Percentiles rank a stretch among this genome's conserved stretches.
Evolutionary conservation across 30 jellyfish, hydroid and myxozoan genomes (phyloP).

Genomic region (Aurelia aurita): DNA sequence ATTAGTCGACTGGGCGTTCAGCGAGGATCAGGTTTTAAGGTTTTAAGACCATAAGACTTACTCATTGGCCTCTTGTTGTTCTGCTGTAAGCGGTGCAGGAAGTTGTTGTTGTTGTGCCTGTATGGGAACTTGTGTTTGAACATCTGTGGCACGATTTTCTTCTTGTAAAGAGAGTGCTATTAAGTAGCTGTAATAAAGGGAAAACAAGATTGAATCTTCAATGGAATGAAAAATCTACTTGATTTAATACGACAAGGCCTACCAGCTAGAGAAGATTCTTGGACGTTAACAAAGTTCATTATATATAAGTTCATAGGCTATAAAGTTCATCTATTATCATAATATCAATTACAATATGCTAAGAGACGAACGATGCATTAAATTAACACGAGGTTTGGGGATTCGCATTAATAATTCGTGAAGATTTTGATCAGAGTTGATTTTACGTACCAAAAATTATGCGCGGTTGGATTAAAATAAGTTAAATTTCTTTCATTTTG

Average conservation of each 20-base stretch:
- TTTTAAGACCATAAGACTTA: neutral
- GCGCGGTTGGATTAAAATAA: no score
- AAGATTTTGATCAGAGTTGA: no score
- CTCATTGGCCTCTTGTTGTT: slow-evolving; percentile 73
- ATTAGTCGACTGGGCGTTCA: no score
- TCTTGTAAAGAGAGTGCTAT: slow-evolving; percentile 92
- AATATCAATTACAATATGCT: no score
- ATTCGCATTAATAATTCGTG: no score
- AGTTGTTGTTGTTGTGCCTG: neutral
- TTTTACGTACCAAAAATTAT: no score
- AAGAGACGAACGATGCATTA: no score
- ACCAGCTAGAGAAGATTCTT: neutral
- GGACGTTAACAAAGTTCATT: no score
- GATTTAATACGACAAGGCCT: neutral
- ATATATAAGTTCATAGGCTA: no score
- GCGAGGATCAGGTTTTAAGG: no score
- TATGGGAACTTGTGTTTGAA: slow-evolving; percentile 2
- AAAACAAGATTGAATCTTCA: neutral
- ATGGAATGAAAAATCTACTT: neutral
- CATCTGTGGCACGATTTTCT: slow-evolving; percentile 11
- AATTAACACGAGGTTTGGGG: no score
- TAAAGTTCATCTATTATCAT: no score
- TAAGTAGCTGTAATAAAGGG: slow-evolving; percentile 66
- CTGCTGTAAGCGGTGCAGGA: slow-evolving; percentile 33
- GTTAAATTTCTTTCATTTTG: neutral